phyloP scores from a whole-genome alignment of 2,888 invertebrate genomes.

The Polydrusus tereticollis region DNA sequence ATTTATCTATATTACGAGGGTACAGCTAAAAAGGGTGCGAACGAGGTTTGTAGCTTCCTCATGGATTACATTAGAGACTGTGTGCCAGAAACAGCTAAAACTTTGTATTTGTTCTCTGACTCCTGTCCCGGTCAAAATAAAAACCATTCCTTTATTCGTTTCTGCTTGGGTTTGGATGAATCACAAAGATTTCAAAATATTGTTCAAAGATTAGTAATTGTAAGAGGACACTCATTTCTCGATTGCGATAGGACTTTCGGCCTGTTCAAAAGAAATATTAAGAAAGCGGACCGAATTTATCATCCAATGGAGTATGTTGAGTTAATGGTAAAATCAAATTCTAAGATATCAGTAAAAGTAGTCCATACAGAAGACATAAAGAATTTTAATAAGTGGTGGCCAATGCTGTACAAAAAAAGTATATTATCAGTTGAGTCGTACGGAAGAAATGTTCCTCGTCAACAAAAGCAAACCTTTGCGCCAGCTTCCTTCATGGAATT shows the following conservation, averaged over 20 bases:
- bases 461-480: constrained; percentile 8
- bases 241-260: neutral
- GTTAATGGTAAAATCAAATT: neutral
- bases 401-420: neutral
- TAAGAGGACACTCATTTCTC: neutral
- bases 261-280: neutral
- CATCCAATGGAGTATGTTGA: neutral
- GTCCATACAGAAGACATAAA: neutral
- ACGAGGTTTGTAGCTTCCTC: neutral
- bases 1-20: constrained; percentile 1
- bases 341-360: neutral
- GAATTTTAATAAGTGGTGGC: constrained; percentile 9
- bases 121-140: neutral
- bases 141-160: neutral
- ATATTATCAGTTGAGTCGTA: neutral
- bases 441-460: constrained; percentile 1
- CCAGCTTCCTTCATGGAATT: neutral
- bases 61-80: neutral
- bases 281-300: neutral
- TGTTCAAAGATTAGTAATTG: neutral
- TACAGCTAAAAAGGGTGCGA: neutral
- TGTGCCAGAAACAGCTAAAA: constrained; percentile 1
- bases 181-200: neutral
- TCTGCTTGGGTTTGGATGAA: neutral
- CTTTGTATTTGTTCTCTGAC: constrained; percentile 3